These are phyloP conservation scores for Magallana gigas DNA, from an alignment of 1,140 invertebrate genomes.

Conservation along the genomic window DNA sequence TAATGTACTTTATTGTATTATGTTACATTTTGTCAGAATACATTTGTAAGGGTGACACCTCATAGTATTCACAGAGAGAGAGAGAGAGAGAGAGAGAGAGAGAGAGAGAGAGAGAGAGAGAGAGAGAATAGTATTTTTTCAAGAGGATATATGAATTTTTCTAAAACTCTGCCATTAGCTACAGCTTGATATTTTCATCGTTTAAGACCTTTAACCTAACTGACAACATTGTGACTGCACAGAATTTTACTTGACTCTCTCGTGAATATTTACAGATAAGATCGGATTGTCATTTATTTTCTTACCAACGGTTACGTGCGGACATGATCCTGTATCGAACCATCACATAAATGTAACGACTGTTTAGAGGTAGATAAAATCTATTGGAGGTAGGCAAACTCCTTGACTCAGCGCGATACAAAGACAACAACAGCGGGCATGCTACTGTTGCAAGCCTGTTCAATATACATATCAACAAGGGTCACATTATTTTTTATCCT, in stretches of 20 bases:
- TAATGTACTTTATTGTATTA: too few relatives aligned
- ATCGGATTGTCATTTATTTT: neutral
- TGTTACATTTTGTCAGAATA: too few relatives aligned
- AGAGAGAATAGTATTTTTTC: too few relatives aligned
- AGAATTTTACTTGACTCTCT: neutral
- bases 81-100: too few relatives aligned
- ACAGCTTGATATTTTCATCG: too few relatives aligned
- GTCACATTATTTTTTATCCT: conserved; percentile 15
- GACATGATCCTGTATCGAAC: neutral
- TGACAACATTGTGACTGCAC: too few relatives aligned
- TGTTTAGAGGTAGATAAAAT: conserved; percentile 14
- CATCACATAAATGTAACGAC: conserved; percentile 17
- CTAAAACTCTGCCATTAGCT: too few relatives aligned
- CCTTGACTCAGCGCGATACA: neutral
- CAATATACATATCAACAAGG: conserved; percentile 24
- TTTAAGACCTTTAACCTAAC: too few relatives aligned
- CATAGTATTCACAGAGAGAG: too few relatives aligned
- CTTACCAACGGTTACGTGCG: neutral
- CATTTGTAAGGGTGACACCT: too few relatives aligned
- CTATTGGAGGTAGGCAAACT: neutral
- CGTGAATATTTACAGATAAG: neutral
- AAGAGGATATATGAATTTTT: too few relatives aligned
- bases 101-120: too few relatives aligned
- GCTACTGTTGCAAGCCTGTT: conserved; percentile 10
- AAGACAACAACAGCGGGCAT: neutral